Base-by-base conservation (phyloP, 2,113 vertebrate species). In the Grantiella picta region DNA sequence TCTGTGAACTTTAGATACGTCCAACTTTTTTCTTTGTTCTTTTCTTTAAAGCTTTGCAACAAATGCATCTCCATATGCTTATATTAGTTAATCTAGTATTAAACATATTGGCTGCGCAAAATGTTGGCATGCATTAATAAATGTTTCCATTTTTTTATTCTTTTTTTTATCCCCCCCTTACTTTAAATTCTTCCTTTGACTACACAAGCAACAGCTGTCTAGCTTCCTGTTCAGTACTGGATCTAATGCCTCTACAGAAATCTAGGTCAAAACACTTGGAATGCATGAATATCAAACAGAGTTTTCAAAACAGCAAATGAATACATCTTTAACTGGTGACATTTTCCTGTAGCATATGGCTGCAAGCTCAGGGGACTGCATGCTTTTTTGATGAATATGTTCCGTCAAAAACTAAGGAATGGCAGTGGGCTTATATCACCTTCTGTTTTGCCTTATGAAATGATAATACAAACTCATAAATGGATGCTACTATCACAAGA, bases 291-390 rank as follows among this genome's bases (percentile, higher is more conserved):
- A 99, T 99, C 98, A 99, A 99, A 99, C 98, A 98, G 97, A 98
- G 98, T 98, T 98, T 98, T 99, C 98, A 98, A 98, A 98, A 98
- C 98, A 97, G 98, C 98, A 99, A 99, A 99, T 99, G 98, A 99
- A 98, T 99, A 98, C 99, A 98, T 99, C 99, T 99, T 99, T 99
- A 98, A 98, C 98, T 98, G 98, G 98, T 99, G 99, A 99, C 99
- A 99, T 99, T 99, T 99, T 99, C 98, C 98, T 97, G 97, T 94
- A 98, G 98, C 99, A 99, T 99, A 99, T 99, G 99, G 99, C 98
- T 98, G 98, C 87, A 97, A 97, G 98, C 99, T 99, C 99, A 99
- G 98, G 99, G 99, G 98, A 99, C 98, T 98, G 98, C 97, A 98
- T 97, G 97, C 97, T 99, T 99, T 98, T 99, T 99, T 99, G 99